These are phyloP conservation scores for Caenorhabditis sp. DNA, from an alignment of 2,888 invertebrate species.

Conservation along the genomic window DNA sequence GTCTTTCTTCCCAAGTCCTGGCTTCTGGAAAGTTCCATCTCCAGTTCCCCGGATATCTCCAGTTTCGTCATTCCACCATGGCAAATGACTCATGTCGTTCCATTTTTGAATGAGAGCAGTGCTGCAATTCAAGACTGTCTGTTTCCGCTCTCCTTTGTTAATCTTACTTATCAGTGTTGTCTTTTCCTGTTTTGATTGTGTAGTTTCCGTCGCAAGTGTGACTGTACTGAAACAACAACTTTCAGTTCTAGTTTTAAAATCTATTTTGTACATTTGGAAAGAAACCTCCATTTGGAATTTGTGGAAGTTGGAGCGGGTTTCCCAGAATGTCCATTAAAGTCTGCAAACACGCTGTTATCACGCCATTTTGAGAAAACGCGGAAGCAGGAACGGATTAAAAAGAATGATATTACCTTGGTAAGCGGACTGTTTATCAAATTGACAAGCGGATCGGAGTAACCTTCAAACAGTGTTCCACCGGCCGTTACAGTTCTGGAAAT, in stretches of 20 bases:
- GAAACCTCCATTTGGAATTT: slow-evolving; percentile 66
- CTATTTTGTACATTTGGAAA: slow-evolving; percentile 64
- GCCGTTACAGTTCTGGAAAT: slow-evolving; percentile 66
- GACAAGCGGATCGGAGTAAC: slow-evolving; percentile 69
- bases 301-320: slow-evolving; percentile 61
- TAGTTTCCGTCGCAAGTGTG: slow-evolving; percentile 74
- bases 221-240: slow-evolving; percentile 69
- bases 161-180: slow-evolving; percentile 65
- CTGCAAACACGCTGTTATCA: slow-evolving; percentile 51
- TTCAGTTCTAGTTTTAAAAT: too few species aligned
- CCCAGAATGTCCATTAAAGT: slow-evolving; percentile 47
- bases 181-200: slow-evolving; percentile 71
- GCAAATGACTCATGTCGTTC: slow-evolving; percentile 56
- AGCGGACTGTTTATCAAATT: slow-evolving; percentile 66
- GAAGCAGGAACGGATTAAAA: slow-evolving; percentile 35
- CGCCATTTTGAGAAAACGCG: slow-evolving; percentile 2
- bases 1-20: slow-evolving; percentile 71
- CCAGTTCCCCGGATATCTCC: slow-evolving; percentile 60
- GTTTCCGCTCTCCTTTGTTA: background rate
- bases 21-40: slow-evolving; percentile 78
- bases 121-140: slow-evolving; percentile 35
- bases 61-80: slow-evolving; percentile 65
- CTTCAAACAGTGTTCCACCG: slow-evolving; percentile 66
- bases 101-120: slow-evolving; percentile 66
- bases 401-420: slow-evolving; percentile 43